Evolutionary conservation across 2,797 vertebrate genomes (phyloP), one percentile per base, ranked within the genome.

Genomic region (Leuciscus waleckii): DNA sequence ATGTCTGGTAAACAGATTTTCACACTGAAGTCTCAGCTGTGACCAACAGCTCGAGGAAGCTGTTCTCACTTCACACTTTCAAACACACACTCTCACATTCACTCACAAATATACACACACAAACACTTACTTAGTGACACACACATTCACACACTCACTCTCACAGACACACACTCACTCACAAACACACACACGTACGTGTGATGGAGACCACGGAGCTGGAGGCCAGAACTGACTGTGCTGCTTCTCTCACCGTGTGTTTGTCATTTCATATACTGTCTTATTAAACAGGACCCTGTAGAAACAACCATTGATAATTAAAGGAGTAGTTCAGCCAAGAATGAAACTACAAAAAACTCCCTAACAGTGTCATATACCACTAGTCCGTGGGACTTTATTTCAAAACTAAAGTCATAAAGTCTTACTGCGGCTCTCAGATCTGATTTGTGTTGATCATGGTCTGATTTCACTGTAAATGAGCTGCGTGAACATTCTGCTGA

Each of bases 1-100:
- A 17, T 5, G 61, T 17, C 26, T 16, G 26, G 14, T 65, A 32
- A 46, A 75, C 75, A 49, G 78, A 79, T 87, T 87, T 87, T 88
- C 87, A 82, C 86, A 89, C 89, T 78, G 86, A 85, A 88, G 79
- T 83, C 83, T 82, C 86, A 84, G 87, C 80, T 82, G 83, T 84
- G 90, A 84, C 86, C 87, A 88, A 41, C 88, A 91, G 92, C 87
- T 89, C 49, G 19, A 89, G 89, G 90, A 65, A 90, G 79, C 67
- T 79, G 37, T 88, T 91, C 80, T 85, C 87, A 82, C 86, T 83
- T 85, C 51, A 65, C 80, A 87, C 61, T 70, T 67, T 61, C 77
- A 74, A 0, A 74, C 71, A 32, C 43, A 51, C 39, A 4, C 41
- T 9, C 35, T 39, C 0, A 23, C 16, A 51, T 39, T 41, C 65